Base-by-base conservation (phyloP, 92 coral and sea anemone genomes). In the Heliopora coerulea region DNA sequence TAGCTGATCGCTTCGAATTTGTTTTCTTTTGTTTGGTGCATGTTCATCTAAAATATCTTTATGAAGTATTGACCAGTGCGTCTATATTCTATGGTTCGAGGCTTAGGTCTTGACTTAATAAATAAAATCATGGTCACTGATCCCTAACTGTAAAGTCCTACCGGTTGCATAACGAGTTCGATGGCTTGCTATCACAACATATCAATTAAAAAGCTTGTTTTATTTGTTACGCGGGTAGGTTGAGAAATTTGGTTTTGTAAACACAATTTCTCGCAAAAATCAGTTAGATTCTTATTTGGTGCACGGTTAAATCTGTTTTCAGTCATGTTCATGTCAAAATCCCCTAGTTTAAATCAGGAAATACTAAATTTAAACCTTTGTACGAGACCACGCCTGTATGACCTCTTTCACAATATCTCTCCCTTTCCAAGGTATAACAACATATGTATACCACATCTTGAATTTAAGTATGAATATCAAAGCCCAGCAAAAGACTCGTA, bases 51-150 rank as follows among this genome's bases (percentile, higher is more conserved):
- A 37, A 37, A 81, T 68, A 9, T 81, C 50, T 14, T 54, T 65
- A 49, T 84, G 78, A 0, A 88, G 66, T 20, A 24, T 63, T 48
- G 77, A 28, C 83, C 88, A 88, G 54, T 88, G 88, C 49, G 49
- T 33, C 49, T 34, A 27, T 12, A 35, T 62, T 62, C 49, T 33
- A 37, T 33, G 8, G 28, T 13, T n/a, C 49, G 8, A 2, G 68
- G 7, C 49, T 62, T 33, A 8, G 49, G 49, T 33, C 27, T 18
- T 15, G 68, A 60, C 23, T 5, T 15, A 4, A 21, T 28, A 60
- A 14, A 60, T 60, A 12, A 60, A 21, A 15, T 27, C 32, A 29
- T 20, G 0, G n/a, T 60, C 60, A 19, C 60, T 54, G 60, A 54
- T 54, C 19, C 60, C 60, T 10, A 54, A 54, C 29, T 54, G 60